Evolutionary conservation across 2,797 vertebrate genomes (phyloP), one percentile per base, ranked within the genome.

Genomic region (Pangasius sanitwongsei): DNA sequence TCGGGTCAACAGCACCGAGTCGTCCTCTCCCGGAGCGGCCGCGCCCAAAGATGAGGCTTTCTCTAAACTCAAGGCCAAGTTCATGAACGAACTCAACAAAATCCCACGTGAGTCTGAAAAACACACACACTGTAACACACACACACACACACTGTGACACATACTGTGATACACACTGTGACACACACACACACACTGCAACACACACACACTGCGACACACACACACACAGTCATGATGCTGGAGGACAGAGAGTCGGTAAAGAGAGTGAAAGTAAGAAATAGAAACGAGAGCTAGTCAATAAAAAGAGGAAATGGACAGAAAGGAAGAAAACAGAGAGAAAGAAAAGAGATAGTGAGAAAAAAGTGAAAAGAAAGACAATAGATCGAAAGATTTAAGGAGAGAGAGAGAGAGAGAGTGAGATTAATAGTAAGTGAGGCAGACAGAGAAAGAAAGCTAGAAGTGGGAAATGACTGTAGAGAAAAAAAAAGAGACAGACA

Each of bases 1-100:
- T 57, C 94, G 94, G 67, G 94, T 94, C 92, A 99, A 99, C 90
- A 96, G 95, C 95, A 99, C 98, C 0, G 97, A 97, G 92, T 92
- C 97, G 69, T 94, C 95, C 34, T 96, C 96, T 77, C 95, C 96
- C 0, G 97, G 97, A 87, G 94, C 94, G 83, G 93, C 92, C 0
- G 97, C 97, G 90, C 92, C 91, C 85, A 98, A 98, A 94, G 97
- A 99, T 89, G 97, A 99, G 93, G 96, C 94, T 86, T 98, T 99
- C 94, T 99, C 98, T 77, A 99, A 99, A 92, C 93, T 99, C 92
- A 99, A 98, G 96, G 95, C 99, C 94, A 99, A 98, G 95, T 99
- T 99, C 95, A 99, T 99, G 98, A 99, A 99, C 72, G 97, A 99
- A 93, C 95, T 99, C 91, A 97, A 98, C 95, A 99, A 98, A 97